Evolutionary conservation across 2,113 vertebrate genomes (phyloP).

Genomic region (Vimba vimba): DNA sequence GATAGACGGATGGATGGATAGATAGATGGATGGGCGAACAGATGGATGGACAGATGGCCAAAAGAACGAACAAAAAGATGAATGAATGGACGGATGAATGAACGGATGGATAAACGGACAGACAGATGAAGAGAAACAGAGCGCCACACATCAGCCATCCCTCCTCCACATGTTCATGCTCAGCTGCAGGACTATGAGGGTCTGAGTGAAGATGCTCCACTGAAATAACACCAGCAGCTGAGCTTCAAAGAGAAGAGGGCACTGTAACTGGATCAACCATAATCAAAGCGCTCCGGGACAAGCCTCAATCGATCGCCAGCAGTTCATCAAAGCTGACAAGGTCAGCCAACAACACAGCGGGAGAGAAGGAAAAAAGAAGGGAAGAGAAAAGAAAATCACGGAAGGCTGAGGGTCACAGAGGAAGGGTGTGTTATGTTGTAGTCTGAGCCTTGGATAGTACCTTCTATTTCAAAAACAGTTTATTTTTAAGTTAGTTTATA

Average conservation of each 20-base stretch:
- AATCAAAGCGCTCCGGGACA: constrained; percentile 59
- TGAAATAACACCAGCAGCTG: constrained; percentile 45
- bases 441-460: constrained; percentile 1
- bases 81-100: not conserved
- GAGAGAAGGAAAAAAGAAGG: constrained; percentile 6
- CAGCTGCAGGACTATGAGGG: constrained; percentile 4
- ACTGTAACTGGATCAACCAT: constrained; percentile 61
- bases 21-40: accelerated
- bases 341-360: constrained; percentile 55
- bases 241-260: constrained; percentile 23
- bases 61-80: not conserved
- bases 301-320: constrained; percentile 59
- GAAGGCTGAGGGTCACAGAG: constrained; percentile 4
- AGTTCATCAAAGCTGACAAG: constrained; percentile 69
- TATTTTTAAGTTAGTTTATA: not conserved
- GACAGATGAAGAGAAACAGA: not conserved
- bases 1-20: accelerated
- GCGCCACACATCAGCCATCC: not conserved
- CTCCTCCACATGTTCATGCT: not conserved
- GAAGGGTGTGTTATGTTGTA: constrained; percentile 37
- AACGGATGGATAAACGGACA: not conserved
- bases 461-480: not conserved
- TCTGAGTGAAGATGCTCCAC: constrained; percentile 17
- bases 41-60: not conserved
- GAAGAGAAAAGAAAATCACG: not conserved